Base-by-base conservation (phyloP, 2,113 vertebrate genomes). In the Tauraco erythrolophus region DNA sequence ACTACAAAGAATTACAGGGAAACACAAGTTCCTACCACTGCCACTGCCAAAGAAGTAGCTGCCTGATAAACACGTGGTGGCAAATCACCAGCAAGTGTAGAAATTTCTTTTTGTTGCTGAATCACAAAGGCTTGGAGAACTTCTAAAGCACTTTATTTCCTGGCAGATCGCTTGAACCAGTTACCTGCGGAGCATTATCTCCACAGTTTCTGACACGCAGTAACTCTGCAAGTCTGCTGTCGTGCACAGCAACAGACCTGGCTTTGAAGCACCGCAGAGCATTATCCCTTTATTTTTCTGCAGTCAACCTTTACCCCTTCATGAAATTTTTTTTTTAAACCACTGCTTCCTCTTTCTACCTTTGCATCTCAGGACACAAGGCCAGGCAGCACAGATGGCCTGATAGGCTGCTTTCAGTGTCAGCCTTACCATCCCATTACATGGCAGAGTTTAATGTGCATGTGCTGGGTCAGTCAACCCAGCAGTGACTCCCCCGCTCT, bases 401-500 rank as follows among this genome's bases (percentile, higher is more conserved):
- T 28, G 18, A 53, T 9, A 35, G 0, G 0, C 41, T 9, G 37
- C 50, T 60, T 48, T 85, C 33, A 2, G 61, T 16, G 23, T 24
- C 35, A 28, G 30, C 45, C 22, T 58, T 69, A 6, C 66, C 39
- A 66, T 14, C 45, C 50, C 30, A 30, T 25, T 46, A 62, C 50
- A 21, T 0, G 21, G 71, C 80, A 88, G 68, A 75, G 56, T 69
- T 92, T 33, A 56, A 51, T 8, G 48, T 9, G n/a, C 60, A 56
- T 41, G 12, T 1, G 0, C 48, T 66, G 64, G 24, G 21, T 48
- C 75, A 84, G 71, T 61, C 76, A 92, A 7, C 31, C 28, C 24
- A 1, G 35, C 72, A 56, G 68, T 1, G 3, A 22, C 61, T 61
- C 46, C 23, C 19, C 11, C 0, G 0, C 35, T 61, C 27, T 22